Conservation (phyloP, 2,797 vertebrate genomes). For the Anolis apletophallus region DNA sequence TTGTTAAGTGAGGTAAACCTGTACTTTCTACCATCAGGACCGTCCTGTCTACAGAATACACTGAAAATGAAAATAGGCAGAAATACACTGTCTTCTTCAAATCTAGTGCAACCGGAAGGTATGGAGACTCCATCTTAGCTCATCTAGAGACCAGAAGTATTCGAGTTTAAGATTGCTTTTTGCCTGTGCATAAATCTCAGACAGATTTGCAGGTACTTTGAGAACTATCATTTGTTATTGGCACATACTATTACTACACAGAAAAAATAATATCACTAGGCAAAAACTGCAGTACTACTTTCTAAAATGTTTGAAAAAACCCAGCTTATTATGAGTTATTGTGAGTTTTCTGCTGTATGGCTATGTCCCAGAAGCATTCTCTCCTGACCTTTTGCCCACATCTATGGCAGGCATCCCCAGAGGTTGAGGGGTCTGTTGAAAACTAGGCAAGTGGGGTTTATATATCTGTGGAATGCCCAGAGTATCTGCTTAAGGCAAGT, state of each 20-base stretch:
- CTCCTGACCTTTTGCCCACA: too few relatives aligned
- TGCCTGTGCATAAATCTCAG: background rate
- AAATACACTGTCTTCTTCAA: background rate
- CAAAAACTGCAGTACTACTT: background rate
- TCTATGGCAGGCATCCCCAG: too few relatives aligned
- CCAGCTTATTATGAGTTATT: background rate
- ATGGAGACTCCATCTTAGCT: too few relatives aligned
- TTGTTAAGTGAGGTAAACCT: background rate
- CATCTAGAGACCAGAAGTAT: background rate
- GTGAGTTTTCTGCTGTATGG: too few relatives aligned
- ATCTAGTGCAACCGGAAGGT: too few relatives aligned
- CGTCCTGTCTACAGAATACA: background rate
- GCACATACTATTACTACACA: background rate
- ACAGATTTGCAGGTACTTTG: background rate
- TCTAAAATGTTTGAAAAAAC: slow-evolving; percentile 18
- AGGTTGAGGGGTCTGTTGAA: too few relatives aligned
- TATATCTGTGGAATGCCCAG: too few relatives aligned
- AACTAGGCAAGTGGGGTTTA: too few relatives aligned
- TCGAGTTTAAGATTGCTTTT: background rate
- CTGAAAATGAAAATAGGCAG: background rate
- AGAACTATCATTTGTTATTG: background rate
- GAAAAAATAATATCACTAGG: background rate
- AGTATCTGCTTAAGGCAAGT: too few relatives aligned
- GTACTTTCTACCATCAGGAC: background rate
- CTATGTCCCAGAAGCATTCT: too few relatives aligned